These are phyloP conservation scores for Ceriagrion tenellum DNA, from an alignment of 2,888 invertebrate species.

Conservation along the genomic window DNA sequence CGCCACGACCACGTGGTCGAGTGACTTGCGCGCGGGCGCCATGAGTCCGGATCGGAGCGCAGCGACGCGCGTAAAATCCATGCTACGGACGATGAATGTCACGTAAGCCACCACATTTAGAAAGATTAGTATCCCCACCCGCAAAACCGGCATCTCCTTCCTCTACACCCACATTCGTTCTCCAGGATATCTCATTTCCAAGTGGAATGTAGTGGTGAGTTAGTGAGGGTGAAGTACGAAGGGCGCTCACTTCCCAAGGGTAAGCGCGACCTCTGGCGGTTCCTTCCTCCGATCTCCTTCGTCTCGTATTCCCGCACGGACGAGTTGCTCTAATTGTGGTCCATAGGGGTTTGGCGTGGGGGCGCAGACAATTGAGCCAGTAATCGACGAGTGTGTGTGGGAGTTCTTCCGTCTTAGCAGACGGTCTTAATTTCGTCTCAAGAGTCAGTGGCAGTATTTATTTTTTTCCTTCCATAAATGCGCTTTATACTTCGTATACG, in stretches of 20 bases:
- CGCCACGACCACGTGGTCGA: background rate
- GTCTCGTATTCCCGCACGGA: background rate
- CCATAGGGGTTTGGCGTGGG: background rate
- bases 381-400: background rate
- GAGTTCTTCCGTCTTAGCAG: background rate
- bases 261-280: background rate
- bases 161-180: background rate
- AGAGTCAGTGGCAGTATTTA: no score
- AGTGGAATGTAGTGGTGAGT: background rate
- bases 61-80: background rate
- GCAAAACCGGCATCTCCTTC: background rate
- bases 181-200: background rate
- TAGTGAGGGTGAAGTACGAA: background rate
- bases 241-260: background rate
- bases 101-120: background rate
- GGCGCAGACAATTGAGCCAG: background rate
- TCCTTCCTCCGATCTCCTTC: background rate
- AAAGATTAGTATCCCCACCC: background rate
- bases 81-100: background rate
- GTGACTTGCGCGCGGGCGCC: background rate
- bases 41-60: background rate
- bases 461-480: no score
- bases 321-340: background rate
- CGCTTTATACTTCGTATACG: no score
- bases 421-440: background rate